These are phyloP conservation scores for Drosophila mimica DNA, from an alignment of 2,888 invertebrate species.

Conservation along the genomic window DNA sequence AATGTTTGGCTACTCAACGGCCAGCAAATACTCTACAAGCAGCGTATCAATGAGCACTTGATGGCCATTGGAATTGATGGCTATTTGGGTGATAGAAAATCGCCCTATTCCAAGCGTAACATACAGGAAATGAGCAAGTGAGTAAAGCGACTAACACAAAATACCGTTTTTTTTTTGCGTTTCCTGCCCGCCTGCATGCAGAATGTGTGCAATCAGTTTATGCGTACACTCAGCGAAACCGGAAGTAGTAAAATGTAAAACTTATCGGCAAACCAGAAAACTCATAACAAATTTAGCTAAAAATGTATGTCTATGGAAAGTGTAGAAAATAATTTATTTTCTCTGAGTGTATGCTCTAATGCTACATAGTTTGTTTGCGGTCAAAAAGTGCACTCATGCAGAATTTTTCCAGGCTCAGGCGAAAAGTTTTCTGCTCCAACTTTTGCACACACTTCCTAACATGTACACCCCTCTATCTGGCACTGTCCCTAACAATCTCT, in stretches of 20 bases:
- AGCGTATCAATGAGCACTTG: constrained; percentile 84
- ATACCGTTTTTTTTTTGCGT: neutral
- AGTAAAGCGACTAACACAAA: constrained; percentile 30
- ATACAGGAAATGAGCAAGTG: constrained; percentile 85
- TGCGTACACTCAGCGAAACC: constrained; percentile 39
- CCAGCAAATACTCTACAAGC: constrained; percentile 83
- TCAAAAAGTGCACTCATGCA: constrained; percentile 77
- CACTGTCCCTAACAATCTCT: constrained; percentile 17
- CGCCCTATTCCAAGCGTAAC: constrained; percentile 85
- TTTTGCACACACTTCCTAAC: constrained; percentile 53
- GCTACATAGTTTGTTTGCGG: constrained; percentile 66
- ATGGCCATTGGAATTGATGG: constrained; percentile 85
- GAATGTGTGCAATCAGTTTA: constrained; percentile 24
- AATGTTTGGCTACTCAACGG: constrained; percentile 85
- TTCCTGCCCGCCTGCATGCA: constrained; percentile 3
- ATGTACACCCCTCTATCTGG: constrained; percentile 8
- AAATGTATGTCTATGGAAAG: neutral
- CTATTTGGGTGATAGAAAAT: constrained; percentile 85
- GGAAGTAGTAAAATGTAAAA: neutral
- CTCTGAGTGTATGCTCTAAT: constrained; percentile 59
- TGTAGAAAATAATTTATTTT: neutral
- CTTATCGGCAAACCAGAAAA: neutral
- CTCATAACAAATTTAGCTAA: too few relatives aligned
- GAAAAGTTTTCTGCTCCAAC: constrained; percentile 57
- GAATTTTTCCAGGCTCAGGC: constrained; percentile 70